Evolutionary conservation across 2,113 vertebrate species (phyloP).

Genomic region (Urocynchramus pylzowi): DNA sequence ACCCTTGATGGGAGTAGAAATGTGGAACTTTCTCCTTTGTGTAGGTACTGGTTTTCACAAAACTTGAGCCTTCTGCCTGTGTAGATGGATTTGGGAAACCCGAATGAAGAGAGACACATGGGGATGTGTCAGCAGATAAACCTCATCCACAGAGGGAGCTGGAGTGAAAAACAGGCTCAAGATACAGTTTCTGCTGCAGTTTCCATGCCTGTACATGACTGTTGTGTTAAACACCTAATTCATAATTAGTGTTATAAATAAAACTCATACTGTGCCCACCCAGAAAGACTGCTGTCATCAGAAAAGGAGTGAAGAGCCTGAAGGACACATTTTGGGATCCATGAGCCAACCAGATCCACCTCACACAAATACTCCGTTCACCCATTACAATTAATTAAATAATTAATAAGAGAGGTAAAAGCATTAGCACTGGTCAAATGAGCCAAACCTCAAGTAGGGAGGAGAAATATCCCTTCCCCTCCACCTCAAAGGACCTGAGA

Average conservation of each 20-base stretch:
- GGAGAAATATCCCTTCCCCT: background rate
- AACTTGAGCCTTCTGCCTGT: background rate
- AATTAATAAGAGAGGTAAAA: background rate
- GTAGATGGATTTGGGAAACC: background rate
- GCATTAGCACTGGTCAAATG: background rate
- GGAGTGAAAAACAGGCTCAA: background rate
- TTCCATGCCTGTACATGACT: background rate
- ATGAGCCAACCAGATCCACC: background rate
- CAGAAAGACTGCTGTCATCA: background rate
- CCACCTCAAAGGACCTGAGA: background rate
- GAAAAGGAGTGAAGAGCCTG: background rate
- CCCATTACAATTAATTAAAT: accelerated
- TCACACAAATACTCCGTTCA: background rate
- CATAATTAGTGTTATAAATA: background rate
- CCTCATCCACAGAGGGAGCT: background rate
- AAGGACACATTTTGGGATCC: background rate
- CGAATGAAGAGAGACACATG: background rate
- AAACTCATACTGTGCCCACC: background rate
- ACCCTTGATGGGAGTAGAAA: background rate
- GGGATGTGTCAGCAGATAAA: background rate
- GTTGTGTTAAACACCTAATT: background rate
- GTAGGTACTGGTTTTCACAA: background rate
- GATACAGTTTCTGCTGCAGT: background rate
- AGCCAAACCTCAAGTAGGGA: background rate
- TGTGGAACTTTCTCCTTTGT: background rate